phyloP scores from a whole-genome alignment of 2,888 invertebrate genomes.

The Agrochola macilenta region DNA sequence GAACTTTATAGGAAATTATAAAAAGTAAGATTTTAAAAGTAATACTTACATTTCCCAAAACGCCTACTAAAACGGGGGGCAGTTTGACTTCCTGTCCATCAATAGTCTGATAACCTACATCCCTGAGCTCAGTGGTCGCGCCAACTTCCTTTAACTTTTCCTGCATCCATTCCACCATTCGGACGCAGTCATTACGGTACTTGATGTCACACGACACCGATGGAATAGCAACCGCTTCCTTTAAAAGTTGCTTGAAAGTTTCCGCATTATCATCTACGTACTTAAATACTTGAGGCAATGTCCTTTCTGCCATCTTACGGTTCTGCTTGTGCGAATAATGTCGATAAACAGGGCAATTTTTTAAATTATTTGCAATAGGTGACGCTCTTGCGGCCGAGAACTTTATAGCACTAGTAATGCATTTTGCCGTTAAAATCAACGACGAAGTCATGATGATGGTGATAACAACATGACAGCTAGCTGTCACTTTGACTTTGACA shows the following conservation, averaged over 20 bases:
- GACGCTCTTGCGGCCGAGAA: conserved; percentile 70
- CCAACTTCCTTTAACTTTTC: conserved; percentile 93
- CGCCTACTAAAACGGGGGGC: conserved; percentile 96
- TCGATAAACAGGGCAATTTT: conserved; percentile 63
- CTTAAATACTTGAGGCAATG: conserved; percentile 89
- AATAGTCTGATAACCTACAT: conserved; percentile 94
- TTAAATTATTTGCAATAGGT: conserved; percentile 63
- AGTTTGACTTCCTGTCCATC: conserved; percentile 94
- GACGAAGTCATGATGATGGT: conserved; percentile 64
- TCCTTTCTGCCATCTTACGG: conserved; percentile 83
- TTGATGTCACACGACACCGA: conserved; percentile 98
- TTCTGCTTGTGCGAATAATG: conserved; percentile 73
- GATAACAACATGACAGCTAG: conserved; percentile 56
- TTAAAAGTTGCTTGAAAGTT: conserved; percentile 94
- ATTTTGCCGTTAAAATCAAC: conserved; percentile 73
- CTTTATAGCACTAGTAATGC: conserved; percentile 73
- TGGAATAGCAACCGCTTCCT: conserved; percentile 97
- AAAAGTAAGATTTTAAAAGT: neutral
- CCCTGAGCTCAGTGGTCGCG: conserved; percentile 92
- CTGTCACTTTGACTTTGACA: conserved; percentile 53
- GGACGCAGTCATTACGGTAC: conserved; percentile 94
- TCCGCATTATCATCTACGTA: conserved; percentile 94
- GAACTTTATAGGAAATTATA: neutral
- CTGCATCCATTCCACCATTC: conserved; percentile 96
- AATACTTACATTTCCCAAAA: conserved; percentile 92